Evolutionary conservation across 30 jellyfish, hydroid and myxozoan species (phyloP), one percentile per base, ranked within the genome.

Genomic region (Aurelia sp.): DNA sequence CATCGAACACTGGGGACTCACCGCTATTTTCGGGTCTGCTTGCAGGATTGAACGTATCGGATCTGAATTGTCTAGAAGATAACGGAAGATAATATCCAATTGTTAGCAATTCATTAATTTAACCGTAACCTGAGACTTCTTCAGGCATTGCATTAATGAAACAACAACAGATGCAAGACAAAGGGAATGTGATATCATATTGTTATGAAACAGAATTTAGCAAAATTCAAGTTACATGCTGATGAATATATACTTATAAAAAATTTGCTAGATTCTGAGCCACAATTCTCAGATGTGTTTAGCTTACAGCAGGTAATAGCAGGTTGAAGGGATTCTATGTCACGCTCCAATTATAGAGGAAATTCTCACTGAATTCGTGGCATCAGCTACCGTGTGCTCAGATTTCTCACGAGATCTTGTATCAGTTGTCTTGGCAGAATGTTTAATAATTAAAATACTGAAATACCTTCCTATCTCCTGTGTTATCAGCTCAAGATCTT

Each of bases 401-500:
- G 0, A 0, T 53, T 53, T 53, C 33, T 0, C 47, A 3, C 24
- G 51, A 48, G 27, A 65, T 3, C 8, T 19, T 52, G 7, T 8
- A 40, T 38, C 20, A 17, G 0, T 13, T 33, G 18, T 13, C n/a
- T 41, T 5, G 4, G 20, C 18, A 19, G 64, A 30, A 52, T 22
- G 27, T 76, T 21, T 33, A 9, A 18, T 44, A 69, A 8, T 4
- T 22, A 44, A 17, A 11, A 27, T 50, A 69, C 27, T 8, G 4
- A 67, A 63, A n/a, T 40, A 93, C 98, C 96, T 93, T 30, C 98
- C 98, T 19, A 93, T 67, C 83, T 93, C 98, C 58, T 88, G 83
- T 47, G 76, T 71, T 27, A 93, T 93, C 30, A 82, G 66, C 27
- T 87, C 91, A 18, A 81, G 31, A 33, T 87, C 91, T 62, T 78